Evolutionary conservation across 1,140 invertebrate species (phyloP).

Genomic region (Nilaparvata lugens): DNA sequence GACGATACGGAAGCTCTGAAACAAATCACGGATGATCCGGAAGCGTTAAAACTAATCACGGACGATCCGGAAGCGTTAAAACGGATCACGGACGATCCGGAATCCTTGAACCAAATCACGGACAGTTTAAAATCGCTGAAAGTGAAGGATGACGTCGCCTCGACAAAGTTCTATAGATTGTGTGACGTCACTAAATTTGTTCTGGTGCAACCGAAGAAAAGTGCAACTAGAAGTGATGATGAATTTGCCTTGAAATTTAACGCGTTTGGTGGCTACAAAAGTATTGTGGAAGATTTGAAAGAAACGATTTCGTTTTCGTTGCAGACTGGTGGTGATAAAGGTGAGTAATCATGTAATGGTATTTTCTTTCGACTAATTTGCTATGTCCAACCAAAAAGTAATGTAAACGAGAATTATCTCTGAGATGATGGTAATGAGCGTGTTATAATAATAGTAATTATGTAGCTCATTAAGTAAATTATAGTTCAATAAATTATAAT

Average conservation of each 20-base stretch:
- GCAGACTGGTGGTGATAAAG: constrained; percentile 24
- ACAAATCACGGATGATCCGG: neutral
- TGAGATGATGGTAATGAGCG: too few species aligned
- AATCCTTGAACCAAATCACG: neutral
- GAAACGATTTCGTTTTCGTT: constrained; percentile 46
- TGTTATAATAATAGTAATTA: too few species aligned
- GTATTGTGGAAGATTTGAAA: constrained; percentile 46
- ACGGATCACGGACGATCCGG: neutral
- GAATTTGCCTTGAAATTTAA: constrained; percentile 29
- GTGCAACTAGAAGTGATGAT: constrained; percentile 13
- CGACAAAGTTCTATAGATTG: neutral
- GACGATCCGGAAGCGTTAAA: too few species aligned
- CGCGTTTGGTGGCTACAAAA: constrained; percentile 47
- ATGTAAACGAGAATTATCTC: too few species aligned
- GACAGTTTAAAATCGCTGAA: constrained; percentile 11
- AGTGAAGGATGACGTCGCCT: neutral
- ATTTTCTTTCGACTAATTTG: too few species aligned
- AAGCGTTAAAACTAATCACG: too few species aligned
- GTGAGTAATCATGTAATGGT: too few species aligned
- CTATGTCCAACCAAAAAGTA: too few species aligned
- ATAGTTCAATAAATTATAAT: too few species aligned
- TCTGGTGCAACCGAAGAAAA: constrained; percentile 29
- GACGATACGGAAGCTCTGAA: too few species aligned
- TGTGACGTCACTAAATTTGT: neutral
- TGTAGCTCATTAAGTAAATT: too few species aligned